Evolutionary conservation across 2,888 invertebrate species (phyloP).

Genomic region (Agriotes lineatus): DNA sequence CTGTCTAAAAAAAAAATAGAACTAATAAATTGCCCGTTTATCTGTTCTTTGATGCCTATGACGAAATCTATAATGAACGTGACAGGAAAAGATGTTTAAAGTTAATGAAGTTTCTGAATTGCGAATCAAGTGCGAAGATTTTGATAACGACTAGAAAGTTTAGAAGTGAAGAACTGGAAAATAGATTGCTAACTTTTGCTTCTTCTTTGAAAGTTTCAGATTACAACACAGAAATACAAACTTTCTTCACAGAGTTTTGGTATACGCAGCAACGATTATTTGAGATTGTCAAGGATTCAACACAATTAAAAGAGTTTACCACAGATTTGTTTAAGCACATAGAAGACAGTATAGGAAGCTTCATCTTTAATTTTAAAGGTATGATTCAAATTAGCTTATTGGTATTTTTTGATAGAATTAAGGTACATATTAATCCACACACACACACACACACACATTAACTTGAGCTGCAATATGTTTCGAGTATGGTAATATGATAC

Average conservation of each 20-base stretch:
- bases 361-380: slow-evolving; percentile 22
- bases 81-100: slow-evolving; percentile 1
- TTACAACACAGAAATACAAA: slow-evolving; percentile 11
- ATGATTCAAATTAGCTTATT: too few relatives aligned
- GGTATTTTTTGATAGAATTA: too few relatives aligned
- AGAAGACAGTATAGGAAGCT: slow-evolving; percentile 15
- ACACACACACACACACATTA: too few relatives aligned
- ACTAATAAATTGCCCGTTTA: slow-evolving; percentile 11
- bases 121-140: slow-evolving; percentile 3
- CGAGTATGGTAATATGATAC: too few relatives aligned
- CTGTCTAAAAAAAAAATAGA: slow-evolving; percentile 16
- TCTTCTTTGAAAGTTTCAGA: slow-evolving; percentile 13
- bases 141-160: slow-evolving; percentile 30
- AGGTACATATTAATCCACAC: too few relatives aligned
- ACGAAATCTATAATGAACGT: slow-evolving; percentile 1
- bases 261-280: not conserved
- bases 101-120: slow-evolving; percentile 17
- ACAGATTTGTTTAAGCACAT: too few relatives aligned
- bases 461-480: too few relatives aligned
- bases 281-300: not conserved
- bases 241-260: too few relatives aligned
- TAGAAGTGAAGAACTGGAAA: not conserved
- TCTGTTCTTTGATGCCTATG: slow-evolving; percentile 28
- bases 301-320: not conserved
- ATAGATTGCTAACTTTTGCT: not conserved